Percentiles rank a stretch among this genome's conserved stretches.
Conservation (phyloP, 2,113 vertebrate species). For the Nothoprocta perdicaria region DNA sequence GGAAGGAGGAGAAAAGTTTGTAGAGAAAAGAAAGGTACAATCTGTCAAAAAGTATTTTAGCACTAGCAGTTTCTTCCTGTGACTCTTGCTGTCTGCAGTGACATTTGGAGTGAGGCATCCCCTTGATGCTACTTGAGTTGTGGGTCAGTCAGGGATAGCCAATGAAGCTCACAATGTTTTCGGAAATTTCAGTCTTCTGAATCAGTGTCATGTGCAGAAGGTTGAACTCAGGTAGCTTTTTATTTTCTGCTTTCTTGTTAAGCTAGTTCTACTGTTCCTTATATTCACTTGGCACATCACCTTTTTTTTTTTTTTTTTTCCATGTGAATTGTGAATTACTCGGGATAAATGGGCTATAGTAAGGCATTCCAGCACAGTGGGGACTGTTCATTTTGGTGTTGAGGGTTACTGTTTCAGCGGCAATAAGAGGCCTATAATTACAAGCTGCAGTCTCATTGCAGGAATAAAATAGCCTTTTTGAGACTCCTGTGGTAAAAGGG, state of each 20-base stretch:
- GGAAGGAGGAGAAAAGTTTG: background rate
- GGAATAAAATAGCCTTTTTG: background rate
- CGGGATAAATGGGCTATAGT: background rate
- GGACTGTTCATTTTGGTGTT: background rate
- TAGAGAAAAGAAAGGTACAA: background rate
- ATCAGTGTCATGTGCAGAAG: rapidly evolving
- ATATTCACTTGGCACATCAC: rapidly evolving
- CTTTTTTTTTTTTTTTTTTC: background rate
- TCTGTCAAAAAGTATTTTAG: background rate
- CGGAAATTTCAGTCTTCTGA: background rate
- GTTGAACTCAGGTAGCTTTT: background rate
- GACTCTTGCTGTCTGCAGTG: rapidly evolving
- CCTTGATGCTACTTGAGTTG: background rate
- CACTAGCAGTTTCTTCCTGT: rapidly evolving
- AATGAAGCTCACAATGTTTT: background rate
- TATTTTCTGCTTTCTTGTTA: background rate
- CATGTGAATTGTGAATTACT: background rate
- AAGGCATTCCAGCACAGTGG: rapidly evolving
- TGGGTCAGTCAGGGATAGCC: background rate
- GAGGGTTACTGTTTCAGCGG: background rate
- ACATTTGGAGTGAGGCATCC: background rate
- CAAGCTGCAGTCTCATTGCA: background rate
- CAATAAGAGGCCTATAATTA: background rate
- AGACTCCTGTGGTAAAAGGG: background rate
- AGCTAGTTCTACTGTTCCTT: background rate